A percentile compares a stretch with the other conserved stretches of the same genome.
phyloP scores from a whole-genome alignment of 37 sponge, comb jelly and placozoan genomes.

The Eunapius fragilis region DNA sequence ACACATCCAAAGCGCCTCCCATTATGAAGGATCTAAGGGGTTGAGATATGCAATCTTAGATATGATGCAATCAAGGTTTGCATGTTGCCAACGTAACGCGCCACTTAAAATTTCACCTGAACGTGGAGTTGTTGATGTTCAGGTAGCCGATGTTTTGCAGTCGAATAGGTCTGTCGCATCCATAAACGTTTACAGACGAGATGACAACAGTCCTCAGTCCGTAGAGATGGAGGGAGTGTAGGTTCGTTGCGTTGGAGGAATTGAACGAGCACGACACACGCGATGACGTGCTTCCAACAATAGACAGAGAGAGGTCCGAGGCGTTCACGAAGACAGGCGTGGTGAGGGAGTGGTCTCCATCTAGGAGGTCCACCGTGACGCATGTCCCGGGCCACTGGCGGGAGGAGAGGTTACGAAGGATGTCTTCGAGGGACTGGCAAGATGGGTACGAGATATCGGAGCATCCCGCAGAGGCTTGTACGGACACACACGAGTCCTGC shows the following conservation, averaged over 20 bases:
- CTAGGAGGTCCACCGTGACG: not conserved
- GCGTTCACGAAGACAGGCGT: not conserved
- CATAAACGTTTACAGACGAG: not conserved
- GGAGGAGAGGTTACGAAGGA: not conserved
- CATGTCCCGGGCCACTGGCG: not conserved
- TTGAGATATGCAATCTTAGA: too few species aligned
- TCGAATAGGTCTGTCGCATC: not conserved
- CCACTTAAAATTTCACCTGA: not conserved
- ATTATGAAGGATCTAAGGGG: not conserved
- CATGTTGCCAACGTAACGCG: not conserved
- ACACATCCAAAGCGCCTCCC: constrained; percentile 11
- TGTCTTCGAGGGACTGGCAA: not conserved
- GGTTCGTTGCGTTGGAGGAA: not conserved
- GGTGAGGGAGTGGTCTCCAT: not conserved
- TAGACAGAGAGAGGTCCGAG: not conserved
- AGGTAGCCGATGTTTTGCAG: not conserved
- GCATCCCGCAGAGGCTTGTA: not conserved
- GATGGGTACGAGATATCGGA: not conserved
- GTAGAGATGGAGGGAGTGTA: not conserved
- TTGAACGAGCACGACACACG: not conserved
- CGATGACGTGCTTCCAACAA: not conserved
- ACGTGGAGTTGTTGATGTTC: not conserved
- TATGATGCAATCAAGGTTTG: not conserved
- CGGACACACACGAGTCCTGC: not conserved
- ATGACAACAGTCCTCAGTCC: not conserved